Evolutionary conservation across 2,797 vertebrate genomes (phyloP), one percentile per base, ranked within the genome.

Genomic region (Sebastolobus alascanus): DNA sequence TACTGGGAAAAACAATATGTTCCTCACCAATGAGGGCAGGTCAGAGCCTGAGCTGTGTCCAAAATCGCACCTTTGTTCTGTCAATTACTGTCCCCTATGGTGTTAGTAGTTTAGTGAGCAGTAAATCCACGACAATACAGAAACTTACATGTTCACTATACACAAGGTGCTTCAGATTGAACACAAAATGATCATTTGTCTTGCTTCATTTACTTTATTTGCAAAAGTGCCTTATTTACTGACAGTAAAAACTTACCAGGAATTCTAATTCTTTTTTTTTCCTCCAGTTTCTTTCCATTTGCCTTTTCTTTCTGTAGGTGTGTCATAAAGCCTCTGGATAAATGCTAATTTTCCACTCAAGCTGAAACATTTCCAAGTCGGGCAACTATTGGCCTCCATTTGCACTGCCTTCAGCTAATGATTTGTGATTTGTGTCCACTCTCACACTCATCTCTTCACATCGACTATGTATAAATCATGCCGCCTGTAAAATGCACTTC

Each of bases 131-230:
- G 22, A 22, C 27, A 56, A 58, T 31, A 55, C 29, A 50, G 8
- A 58, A 9, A 29, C 40, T 1, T 7, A 14, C 6, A 22, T 14
- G 35, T 18, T 8, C 8, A 20, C 2, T 20, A 16, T 43, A 4
- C 22, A 46, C 2, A 14, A 25, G 10, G 12, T 31, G 13, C 14
- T 38, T 29, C 12, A 31, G 1, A 52, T 73, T 54, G 20, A 60
- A 61, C 65, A 59, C 13, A 20, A 12, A 58, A 40, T n/a, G 1
- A 40, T 7, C 12, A n/a, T 75, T 29, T 65, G 3, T 11, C 6
- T 80, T 25, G 16, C 12, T 69, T 69, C 11, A 8, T 38, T 75
- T 31, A 18, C 8, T 52, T 60, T 18, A 40, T 59, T 66, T 63
- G 3, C 14, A 43, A 11, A 18, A 61, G 16, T 7, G 8, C 10